Evolutionary conservation across 2,888 invertebrate genomes (phyloP).

Genomic region (Orchesella flavescens): DNA sequence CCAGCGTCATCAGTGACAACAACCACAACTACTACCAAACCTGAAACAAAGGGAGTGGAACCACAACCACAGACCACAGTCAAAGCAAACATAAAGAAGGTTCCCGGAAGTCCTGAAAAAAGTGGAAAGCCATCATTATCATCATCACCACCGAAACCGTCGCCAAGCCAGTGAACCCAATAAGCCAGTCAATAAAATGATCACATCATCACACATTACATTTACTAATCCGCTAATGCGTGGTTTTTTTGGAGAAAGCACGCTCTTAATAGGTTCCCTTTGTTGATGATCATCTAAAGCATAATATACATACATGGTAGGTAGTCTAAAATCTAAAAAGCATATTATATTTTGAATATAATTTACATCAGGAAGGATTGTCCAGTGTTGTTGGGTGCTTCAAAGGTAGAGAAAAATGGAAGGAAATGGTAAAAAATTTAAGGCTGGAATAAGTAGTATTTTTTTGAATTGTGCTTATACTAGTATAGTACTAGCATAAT

Average conservation of each 20-base stretch:
- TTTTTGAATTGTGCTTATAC: conserved; percentile 22
- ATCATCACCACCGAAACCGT: conserved; percentile 7
- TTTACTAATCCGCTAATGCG: not conserved
- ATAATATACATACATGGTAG: too few species aligned
- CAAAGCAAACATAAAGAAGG: not conserved
- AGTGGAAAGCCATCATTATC: conserved; percentile 7
- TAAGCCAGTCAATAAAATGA: conserved; percentile 22
- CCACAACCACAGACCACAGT: not conserved
- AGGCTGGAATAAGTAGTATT: conserved; percentile 43
- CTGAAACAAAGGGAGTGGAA: not conserved
- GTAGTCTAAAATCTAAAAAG: too few species aligned
- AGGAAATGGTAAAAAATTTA: not conserved
- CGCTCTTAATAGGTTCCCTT: too few species aligned
- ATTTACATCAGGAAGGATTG: not conserved
- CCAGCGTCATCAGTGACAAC: not conserved
- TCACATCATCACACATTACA: not conserved
- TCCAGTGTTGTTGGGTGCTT: not conserved
- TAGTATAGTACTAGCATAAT: not conserved
- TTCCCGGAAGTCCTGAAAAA: conserved; percentile 22
- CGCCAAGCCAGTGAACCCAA: too few species aligned
- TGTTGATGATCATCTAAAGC: too few species aligned
- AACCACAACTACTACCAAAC: not conserved
- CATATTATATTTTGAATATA: not conserved
- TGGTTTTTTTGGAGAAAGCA: too few species aligned
- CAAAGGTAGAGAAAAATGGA: too few species aligned